These are phyloP conservation scores for Megaceryle torquata DNA, from an alignment of 2,113 vertebrate genomes.

Conservation along the genomic window DNA sequence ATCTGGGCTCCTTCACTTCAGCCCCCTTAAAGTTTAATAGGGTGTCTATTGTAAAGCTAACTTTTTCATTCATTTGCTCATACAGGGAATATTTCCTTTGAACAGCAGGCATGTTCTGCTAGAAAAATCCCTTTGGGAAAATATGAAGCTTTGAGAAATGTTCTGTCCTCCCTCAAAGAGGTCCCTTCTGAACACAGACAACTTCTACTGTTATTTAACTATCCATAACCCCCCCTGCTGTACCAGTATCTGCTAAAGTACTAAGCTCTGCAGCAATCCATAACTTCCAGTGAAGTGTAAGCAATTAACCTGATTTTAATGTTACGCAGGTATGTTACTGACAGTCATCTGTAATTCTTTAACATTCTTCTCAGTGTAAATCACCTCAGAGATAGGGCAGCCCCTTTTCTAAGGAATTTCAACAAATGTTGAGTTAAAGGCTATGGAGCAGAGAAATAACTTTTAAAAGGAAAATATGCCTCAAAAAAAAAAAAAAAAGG, in stretches of 20 bases:
- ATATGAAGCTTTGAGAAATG: constrained; percentile 63
- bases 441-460: not conserved
- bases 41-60: constrained; percentile 40
- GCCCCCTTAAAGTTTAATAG: constrained; percentile 51
- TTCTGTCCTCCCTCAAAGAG: constrained; percentile 54
- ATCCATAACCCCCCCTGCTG: constrained; percentile 27
- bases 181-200: constrained; percentile 43
- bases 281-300: constrained; percentile 29
- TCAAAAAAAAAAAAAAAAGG: not conserved
- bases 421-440: not conserved
- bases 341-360: constrained; percentile 57
- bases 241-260: constrained; percentile 7
- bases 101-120: constrained; percentile 54
- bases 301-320: constrained; percentile 60
- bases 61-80: constrained; percentile 48
- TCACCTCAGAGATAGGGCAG: constrained; percentile 13
- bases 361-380: constrained; percentile 57
- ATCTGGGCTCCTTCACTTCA: constrained; percentile 31
- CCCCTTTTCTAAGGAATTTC: constrained; percentile 17
- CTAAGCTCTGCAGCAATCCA: constrained; percentile 39
- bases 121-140: constrained; percentile 55
- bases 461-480: not conserved
- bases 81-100: constrained; percentile 60
- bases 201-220: constrained; percentile 35
- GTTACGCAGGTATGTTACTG: constrained; percentile 26